A percentile compares a stretch with the other conserved stretches of the same genome.
These are phyloP conservation scores for Tragelaphus imberbis DNA, from an alignment of 2,113 vertebrate species.

Conservation along the genomic window DNA sequence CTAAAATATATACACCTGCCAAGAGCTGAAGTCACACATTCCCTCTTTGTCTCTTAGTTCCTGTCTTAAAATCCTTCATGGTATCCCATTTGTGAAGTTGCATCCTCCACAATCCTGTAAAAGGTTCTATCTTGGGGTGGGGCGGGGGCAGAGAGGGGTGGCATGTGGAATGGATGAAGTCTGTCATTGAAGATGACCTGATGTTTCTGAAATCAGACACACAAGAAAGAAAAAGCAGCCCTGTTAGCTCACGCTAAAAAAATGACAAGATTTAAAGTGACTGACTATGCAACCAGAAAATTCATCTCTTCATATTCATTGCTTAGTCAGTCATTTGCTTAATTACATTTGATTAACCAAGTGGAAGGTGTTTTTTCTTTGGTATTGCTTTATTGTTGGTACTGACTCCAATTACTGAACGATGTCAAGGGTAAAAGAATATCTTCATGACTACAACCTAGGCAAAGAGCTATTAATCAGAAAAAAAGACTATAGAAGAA, in stretches of 20 bases:
- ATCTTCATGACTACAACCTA: background rate
- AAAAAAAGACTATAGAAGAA: background rate
- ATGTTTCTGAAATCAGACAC: background rate
- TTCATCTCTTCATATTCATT: background rate
- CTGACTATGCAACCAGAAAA: background rate
- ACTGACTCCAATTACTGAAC: constrained; percentile 44
- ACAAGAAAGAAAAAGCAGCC: background rate
- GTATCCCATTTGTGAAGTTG: background rate
- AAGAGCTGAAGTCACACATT: background rate
- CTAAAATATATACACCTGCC: background rate
- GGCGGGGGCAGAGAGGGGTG: background rate
- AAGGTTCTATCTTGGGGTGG: background rate
- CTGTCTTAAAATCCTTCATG: background rate
- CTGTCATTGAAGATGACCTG: background rate
- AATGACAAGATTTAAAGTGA: background rate
- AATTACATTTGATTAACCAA: constrained; percentile 12
- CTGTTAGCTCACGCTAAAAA: background rate
- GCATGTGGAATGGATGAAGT: background rate
- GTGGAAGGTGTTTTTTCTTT: background rate
- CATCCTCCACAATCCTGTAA: background rate
- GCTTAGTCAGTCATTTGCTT: constrained; percentile 19
- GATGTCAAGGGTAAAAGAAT: background rate
- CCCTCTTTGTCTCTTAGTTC: background rate
- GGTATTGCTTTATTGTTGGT: background rate
- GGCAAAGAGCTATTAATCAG: background rate